Conservation (phyloP, 2,113 vertebrate genomes). For the Gymnogyps californianus region DNA sequence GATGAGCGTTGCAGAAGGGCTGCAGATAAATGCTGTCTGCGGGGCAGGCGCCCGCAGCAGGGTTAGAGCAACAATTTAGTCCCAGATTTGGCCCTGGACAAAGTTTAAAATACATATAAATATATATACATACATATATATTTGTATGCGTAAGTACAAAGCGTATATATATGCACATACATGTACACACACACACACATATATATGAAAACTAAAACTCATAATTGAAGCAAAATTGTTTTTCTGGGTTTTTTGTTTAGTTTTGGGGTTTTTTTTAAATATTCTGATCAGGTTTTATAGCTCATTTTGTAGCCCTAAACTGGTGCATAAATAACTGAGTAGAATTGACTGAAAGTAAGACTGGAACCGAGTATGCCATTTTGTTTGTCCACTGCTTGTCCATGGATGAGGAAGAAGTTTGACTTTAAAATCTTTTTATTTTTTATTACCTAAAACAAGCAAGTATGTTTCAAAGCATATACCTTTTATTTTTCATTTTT, state of each 20-base stretch:
- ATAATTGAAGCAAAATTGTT: fast-evolving
- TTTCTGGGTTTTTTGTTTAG: fast-evolving
- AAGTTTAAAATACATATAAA: neutral
- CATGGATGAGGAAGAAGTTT: neutral
- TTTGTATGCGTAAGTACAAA: neutral
- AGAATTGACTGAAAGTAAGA: neutral
- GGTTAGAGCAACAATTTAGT: neutral
- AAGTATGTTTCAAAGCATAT: neutral
- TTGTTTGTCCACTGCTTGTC: neutral
- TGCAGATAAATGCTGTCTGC: no score
- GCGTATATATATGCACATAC: fast-evolving
- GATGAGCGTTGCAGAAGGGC: neutral
- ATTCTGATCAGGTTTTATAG: neutral
- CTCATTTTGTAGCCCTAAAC: neutral
- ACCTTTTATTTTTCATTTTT: neutral
- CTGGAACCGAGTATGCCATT: neutral
- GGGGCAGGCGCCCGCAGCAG: neutral
- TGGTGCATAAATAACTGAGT: neutral
- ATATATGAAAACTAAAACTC: neutral
- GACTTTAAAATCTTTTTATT: neutral
- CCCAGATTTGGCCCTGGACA: neutral
- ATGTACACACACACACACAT: no score
- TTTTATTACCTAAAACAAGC: neutral
- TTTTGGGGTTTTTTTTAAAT: no score
- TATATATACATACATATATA: no score